A percentile compares a stretch with the other conserved stretches of the same genome.
These are phyloP conservation scores for Plestiodon gilberti DNA, from an alignment of 2,113 vertebrate genomes.

Conservation along the genomic window DNA sequence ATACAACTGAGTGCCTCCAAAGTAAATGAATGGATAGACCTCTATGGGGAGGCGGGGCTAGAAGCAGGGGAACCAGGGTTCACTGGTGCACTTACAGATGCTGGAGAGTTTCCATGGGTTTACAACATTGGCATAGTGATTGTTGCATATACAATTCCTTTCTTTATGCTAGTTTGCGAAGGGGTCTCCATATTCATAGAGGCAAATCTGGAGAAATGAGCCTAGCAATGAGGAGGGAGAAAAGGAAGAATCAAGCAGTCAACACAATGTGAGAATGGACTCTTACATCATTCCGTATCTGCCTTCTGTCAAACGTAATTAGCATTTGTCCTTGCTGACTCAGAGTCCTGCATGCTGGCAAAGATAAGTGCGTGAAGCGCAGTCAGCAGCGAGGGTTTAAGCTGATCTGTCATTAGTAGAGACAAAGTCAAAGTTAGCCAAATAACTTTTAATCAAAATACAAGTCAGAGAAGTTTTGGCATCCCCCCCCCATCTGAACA, in stretches of 20 bases:
- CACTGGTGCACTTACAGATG: no score
- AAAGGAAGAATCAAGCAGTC: constrained; percentile 12
- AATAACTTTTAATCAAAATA: constrained; percentile 27
- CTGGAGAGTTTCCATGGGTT: no score
- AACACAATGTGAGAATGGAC: constrained; percentile 9
- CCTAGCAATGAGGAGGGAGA: not conserved
- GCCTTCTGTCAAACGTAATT: not conserved
- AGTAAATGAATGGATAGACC: not conserved
- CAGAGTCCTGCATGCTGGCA: not conserved
- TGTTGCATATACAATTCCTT: not conserved
- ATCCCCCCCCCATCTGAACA: constrained; percentile 13
- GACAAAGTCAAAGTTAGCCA: constrained; percentile 52
- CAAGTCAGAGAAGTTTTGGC: constrained; percentile 22
- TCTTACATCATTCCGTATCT: constrained; percentile 8
- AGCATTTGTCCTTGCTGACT: rapidly evolving
- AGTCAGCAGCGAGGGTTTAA: constrained; percentile 13
- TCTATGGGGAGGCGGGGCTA: no score
- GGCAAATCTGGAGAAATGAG: not conserved
- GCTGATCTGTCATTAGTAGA: constrained; percentile 41
- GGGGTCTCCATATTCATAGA: no score
- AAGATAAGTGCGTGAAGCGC: constrained; percentile 24
- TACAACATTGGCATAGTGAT: no score
- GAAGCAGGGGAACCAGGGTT: no score
- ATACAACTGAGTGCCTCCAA: not conserved
- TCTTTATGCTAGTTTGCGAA: not conserved